phyloP scores from a whole-genome alignment of 2,113 vertebrate species.

The Corythornis vintsioides region DNA sequence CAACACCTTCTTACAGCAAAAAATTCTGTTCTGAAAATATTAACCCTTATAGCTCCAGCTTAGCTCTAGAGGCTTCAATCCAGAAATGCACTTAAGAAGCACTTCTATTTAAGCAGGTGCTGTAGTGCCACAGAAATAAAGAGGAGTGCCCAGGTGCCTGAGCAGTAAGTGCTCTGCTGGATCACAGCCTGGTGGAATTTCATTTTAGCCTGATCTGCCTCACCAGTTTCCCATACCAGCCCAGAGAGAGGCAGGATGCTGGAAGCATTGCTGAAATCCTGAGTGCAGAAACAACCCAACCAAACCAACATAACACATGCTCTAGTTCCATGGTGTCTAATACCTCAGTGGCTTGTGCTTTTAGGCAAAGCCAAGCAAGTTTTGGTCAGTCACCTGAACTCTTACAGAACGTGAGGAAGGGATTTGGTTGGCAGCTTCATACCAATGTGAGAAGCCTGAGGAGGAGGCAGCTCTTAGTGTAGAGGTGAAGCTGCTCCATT shows the following conservation, averaged over 20 bases:
- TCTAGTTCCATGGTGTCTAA: background rate
- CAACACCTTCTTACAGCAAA: background rate
- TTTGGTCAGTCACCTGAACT: background rate
- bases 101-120: background rate
- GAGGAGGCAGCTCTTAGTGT: fast-evolving
- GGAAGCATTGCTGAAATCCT: background rate
- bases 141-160: background rate
- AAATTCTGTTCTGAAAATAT: background rate
- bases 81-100: background rate
- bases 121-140: background rate
- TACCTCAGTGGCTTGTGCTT: fast-evolving
- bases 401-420: fast-evolving
- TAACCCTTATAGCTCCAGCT: background rate
- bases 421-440: background rate
- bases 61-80: background rate
- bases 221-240: background rate
- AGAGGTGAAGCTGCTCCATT: background rate
- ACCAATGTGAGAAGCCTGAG: background rate
- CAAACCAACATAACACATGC: fast-evolving
- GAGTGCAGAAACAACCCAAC: background rate
- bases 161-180: background rate
- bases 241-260: background rate
- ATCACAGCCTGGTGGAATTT: background rate
- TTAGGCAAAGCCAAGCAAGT: background rate
- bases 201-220: background rate